phyloP scores from a whole-genome alignment of 2,797 vertebrate species.

The Phyllotis vaccarum region DNA sequence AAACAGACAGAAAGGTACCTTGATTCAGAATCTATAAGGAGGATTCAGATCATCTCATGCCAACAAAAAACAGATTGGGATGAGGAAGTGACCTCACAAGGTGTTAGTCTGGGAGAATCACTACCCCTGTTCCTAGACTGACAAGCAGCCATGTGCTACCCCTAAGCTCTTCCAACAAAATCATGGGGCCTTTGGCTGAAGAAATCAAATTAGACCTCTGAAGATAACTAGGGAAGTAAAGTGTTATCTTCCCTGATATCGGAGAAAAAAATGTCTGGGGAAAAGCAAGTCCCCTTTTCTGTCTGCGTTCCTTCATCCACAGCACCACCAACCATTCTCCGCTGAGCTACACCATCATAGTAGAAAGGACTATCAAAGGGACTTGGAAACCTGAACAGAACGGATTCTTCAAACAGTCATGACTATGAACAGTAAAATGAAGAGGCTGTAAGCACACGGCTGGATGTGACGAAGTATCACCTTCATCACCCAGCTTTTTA shows the following conservation, averaged over 20 bases:
- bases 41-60: not conserved
- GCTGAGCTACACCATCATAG: not conserved
- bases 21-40: not conserved
- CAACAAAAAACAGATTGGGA: too few species aligned
- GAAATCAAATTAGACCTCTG: constrained; percentile 40
- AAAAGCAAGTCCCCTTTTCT: not conserved
- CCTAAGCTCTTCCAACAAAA: not conserved
- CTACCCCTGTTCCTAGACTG: not conserved
- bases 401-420: not conserved
- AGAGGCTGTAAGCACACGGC: not conserved
- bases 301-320: not conserved
- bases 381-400: constrained; percentile 8
- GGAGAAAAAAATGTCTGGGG: not conserved
- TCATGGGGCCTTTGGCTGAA: not conserved
- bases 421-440: not conserved
- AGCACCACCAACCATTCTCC: not conserved
- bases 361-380: constrained; percentile 5
- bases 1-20: not conserved
- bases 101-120: not conserved
- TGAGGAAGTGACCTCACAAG: not conserved
- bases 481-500: not conserved
- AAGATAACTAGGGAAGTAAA: not conserved
- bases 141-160: not conserved
- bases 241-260: not conserved
- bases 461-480: not conserved